Percentiles rank a stretch among this genome's conserved stretches.
Conservation (phyloP, 2,797 vertebrate species). For the Notolepis coatsorum region DNA sequence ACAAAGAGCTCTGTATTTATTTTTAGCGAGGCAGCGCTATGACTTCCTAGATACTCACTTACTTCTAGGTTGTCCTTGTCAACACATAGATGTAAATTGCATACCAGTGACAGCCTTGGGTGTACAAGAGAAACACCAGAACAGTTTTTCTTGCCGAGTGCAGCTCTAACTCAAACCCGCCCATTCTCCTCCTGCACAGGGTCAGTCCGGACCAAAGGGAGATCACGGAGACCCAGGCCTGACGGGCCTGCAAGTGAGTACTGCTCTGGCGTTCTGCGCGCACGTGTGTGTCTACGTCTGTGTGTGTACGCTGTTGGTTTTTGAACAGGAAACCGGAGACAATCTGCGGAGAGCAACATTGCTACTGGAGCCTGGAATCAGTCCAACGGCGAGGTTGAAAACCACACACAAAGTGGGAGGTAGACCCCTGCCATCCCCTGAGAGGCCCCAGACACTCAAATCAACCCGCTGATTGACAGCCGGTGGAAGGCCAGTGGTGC, state of each 20-base stretch:
- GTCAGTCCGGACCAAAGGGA: constrained; percentile 96
- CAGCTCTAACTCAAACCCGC: not conserved
- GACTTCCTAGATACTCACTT: constrained; percentile 34
- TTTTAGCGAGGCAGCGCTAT: constrained; percentile 14
- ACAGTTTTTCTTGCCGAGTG: constrained; percentile 1
- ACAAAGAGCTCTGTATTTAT: not conserved
- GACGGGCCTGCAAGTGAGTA: constrained; percentile 89
- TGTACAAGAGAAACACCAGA: constrained; percentile 34
- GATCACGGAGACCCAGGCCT: constrained; percentile 92
- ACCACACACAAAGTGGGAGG: constrained; percentile 73
- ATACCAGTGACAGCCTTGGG: constrained; percentile 38
- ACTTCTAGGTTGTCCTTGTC: constrained; percentile 53
- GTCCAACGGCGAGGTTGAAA: constrained; percentile 65
- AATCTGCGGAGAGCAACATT: constrained; percentile 48
- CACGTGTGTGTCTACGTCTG: too few relatives aligned
- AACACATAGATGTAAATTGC: constrained; percentile 44
- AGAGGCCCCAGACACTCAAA: constrained; percentile 55
- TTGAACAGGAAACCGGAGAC: constrained; percentile 68
- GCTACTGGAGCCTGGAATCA: constrained; percentile 68
- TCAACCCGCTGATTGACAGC: constrained; percentile 70
- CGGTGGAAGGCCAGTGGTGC: constrained; percentile 49
- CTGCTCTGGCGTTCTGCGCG: constrained; percentile 52
- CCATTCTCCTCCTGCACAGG: constrained; percentile 75
- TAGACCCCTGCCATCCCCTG: constrained; percentile 63
- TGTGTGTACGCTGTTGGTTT: constrained; percentile 56